Evolutionary conservation across 2,888 invertebrate species (phyloP).

Genomic region (Ormyrus pomaceus): DNA sequence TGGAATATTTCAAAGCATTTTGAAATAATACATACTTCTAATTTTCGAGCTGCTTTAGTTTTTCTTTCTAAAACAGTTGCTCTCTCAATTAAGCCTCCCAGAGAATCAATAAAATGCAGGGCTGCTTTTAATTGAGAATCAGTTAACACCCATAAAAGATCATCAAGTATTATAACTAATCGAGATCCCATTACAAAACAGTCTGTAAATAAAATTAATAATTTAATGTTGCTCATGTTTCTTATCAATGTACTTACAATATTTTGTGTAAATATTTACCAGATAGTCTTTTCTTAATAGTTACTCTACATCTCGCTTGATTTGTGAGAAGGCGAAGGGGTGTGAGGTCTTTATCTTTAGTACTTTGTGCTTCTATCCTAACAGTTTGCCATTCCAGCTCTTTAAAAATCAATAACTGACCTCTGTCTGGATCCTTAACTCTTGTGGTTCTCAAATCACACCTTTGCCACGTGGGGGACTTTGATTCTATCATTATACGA

Average conservation of each 20-base stretch:
- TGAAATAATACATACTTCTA: slow-evolving; percentile 78
- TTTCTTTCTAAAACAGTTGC: slow-evolving; percentile 88
- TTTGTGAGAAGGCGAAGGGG: slow-evolving; percentile 95
- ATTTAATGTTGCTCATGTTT: not conserved
- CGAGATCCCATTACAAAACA: slow-evolving; percentile 95
- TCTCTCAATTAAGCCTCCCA: slow-evolving; percentile 87
- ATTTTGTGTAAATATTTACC: slow-evolving; percentile 77
- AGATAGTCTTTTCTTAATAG: slow-evolving; percentile 94
- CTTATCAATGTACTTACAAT: slow-evolving; percentile 4
- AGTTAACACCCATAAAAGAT: slow-evolving; percentile 97
- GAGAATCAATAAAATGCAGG: slow-evolving; percentile 90
- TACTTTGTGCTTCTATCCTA: slow-evolving; percentile 94
- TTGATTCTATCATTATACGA: slow-evolving; percentile 94
- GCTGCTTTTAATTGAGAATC: slow-evolving; percentile 97
- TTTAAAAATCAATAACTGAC: slow-evolving; percentile 96
- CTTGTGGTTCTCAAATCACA: slow-evolving; percentile 93
- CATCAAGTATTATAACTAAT: slow-evolving; percentile 94
- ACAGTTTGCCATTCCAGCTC: slow-evolving; percentile 98
- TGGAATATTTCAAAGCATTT: slow-evolving; percentile 3
- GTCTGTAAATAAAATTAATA: slow-evolving; percentile 79
- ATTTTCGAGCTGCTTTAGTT: slow-evolving; percentile 89
- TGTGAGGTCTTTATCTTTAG: slow-evolving; percentile 85
- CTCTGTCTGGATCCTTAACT: slow-evolving; percentile 91
- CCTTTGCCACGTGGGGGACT: slow-evolving; percentile 92
- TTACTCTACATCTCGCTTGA: slow-evolving; percentile 95